Evolutionary conservation across 2,113 vertebrate species (phyloP), one percentile per base, ranked within the genome.

Genomic region (Lophius piscatorius): DNA sequence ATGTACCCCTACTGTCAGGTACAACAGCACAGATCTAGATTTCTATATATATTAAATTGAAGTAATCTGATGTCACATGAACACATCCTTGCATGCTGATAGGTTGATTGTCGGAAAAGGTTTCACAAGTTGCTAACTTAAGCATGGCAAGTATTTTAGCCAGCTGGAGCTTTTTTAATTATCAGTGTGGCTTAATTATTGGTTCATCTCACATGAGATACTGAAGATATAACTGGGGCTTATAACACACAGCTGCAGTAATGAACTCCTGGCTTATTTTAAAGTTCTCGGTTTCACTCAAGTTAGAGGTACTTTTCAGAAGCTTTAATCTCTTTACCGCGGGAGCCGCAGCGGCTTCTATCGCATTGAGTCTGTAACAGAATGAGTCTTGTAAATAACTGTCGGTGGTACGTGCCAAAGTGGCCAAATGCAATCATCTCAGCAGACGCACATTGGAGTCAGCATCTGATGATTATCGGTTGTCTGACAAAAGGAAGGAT

Each of bases 371-470:
- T 39, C 24, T 26, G 21, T 11, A 1, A 23, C 2, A 18, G 1
- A 21, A 34, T 26, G 20, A 52, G 48, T 23, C 5, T 29, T 2
- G n/a, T 0, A 7, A 31, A 3, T 46, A 49, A 65, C 34, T 28
- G 52, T 29, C 44, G 20, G 29, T 58, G 24, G 14, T 14, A 3
- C 0, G 18, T 35, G 50, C 55, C 55, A 33, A 46, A 35, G 29
- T 23, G 54, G 29, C 20, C 6, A 29, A n/a, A 11, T 16, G 40
- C 28, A 14, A 46, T 49, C 55, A 31, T 62, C 17, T 38, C 10
- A 1, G 1, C 56, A 62, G 14, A 14, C 56, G 60, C 65, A 18
- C 1, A 6, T 46, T 51, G 47, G 6, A 62, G 64, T 65, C 56
- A 42, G 1, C 0, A 1, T 35, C 7, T 63, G 39, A 39, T 21